Evolutionary conservation across 2,113 vertebrate species (phyloP), one percentile per base, ranked within the genome.

Genomic region (Percina caprodes): DNA sequence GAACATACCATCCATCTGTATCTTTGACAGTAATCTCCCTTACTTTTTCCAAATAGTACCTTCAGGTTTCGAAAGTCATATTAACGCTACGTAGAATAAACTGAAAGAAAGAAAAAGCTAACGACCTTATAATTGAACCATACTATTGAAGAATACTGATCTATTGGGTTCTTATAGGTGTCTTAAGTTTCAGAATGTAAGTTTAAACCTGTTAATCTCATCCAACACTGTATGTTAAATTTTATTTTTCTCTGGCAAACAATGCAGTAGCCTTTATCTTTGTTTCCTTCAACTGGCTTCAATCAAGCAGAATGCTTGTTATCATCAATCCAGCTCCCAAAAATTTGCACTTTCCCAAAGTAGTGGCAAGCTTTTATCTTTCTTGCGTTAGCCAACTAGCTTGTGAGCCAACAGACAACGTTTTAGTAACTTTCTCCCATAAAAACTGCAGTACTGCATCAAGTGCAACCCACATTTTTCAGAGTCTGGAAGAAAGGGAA

Each of bases 1-100:
- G 69, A 81, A 72, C 86, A 72, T 67, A 79, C 83, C 79, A 81
- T 84, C 77, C 68, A 76, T 86, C 87, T 75, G 82, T n/a, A 35
- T 69, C 80, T 77, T 74, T 75, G 80, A 86, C 72, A 85, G 80
- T 78, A 68, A 84, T 74, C 66, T 79, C 55, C n/a, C 13, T 14
- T 18, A 2, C 23, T 33, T 72, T 49, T 48, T 52, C 67, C 79
- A 19, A 49, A 76, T 14, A 35, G 45, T 54, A 8, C 13, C 46
- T 24, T 42, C 6, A 56, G n/a, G 14, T 81, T 80, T 65, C 13
- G 16, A 65, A 82, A 82, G 49, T 69, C 48, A 83, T 39, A 70
- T 48, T 48, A 77, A 59, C 33, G 2, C 1, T 12, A 46, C 33
- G 12, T 23, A 21, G 4, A 58, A 45, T 26, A 18, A 24, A 62